Conservation (phyloP, 2,113 vertebrate genomes). For the Clarias gariepinus region DNA sequence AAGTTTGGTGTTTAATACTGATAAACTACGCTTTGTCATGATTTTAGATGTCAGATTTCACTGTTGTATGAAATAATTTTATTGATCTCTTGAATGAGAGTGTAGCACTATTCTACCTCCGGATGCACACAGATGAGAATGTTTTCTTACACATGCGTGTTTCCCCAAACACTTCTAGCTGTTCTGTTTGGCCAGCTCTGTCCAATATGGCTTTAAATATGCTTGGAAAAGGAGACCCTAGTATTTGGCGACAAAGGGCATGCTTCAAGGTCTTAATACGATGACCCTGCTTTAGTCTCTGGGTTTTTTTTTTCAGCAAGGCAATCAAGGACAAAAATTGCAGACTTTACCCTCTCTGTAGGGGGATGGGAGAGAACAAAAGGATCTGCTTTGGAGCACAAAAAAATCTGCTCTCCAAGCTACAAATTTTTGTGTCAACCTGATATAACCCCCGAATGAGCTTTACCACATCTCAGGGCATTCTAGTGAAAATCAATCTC, state of each 20-base stretch:
- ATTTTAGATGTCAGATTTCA: not conserved
- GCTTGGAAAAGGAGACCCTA: not conserved
- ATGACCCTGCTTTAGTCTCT: not conserved
- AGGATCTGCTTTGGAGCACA: not conserved
- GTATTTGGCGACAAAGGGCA: constrained; percentile 35
- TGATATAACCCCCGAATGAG: constrained; percentile 4
- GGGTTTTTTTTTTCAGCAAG: constrained; percentile 30
- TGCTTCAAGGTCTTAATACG: constrained; percentile 19
- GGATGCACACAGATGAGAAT: not conserved
- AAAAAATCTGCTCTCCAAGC: constrained; percentile 24
- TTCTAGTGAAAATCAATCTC: constrained; percentile 18
- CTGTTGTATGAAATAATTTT: not conserved
- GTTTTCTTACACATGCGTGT: not conserved
- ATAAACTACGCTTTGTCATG: too few species aligned
- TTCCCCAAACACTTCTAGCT: not conserved
- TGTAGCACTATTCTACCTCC: not conserved
- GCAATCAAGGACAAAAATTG: constrained; percentile 38
- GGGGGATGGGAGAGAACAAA: constrained; percentile 8
- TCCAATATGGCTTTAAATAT: constrained; percentile 1
- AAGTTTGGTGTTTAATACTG: not conserved
- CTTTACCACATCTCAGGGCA: constrained; percentile 3
- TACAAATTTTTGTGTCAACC: not conserved
- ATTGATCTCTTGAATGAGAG: not conserved
- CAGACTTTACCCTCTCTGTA: not conserved
- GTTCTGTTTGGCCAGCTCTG: not conserved